phyloP scores from a whole-genome alignment of 2,888 invertebrate genomes.

The Tetragnatha montana region DNA sequence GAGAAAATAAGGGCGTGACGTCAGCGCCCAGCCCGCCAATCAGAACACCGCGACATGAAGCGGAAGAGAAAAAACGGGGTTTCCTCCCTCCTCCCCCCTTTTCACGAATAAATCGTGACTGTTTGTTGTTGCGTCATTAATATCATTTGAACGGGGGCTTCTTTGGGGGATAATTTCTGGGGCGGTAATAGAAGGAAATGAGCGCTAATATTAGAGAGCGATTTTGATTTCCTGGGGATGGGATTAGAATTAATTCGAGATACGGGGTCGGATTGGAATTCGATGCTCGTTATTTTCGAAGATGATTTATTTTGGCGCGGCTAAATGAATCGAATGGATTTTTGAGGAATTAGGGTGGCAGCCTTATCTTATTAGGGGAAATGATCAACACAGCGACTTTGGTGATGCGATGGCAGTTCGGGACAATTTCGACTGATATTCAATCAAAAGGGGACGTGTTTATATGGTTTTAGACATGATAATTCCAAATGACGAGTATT shows the following conservation, averaged over 20 bases:
- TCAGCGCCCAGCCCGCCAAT: too few species aligned
- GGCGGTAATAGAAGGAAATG: constrained; percentile 47
- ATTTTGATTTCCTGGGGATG: constrained; percentile 45
- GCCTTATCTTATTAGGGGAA: too few species aligned
- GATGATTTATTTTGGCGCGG: constrained; percentile 1
- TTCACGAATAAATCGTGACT: constrained; percentile 50
- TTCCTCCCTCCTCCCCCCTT: constrained; percentile 7
- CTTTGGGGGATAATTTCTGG: constrained; percentile 26
- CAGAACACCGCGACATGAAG: too few species aligned
- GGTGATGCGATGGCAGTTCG: too few species aligned
- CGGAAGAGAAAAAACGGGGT: constrained; percentile 1
- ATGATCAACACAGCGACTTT: too few species aligned
- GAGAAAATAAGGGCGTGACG: too few species aligned
- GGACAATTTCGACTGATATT: too few species aligned
- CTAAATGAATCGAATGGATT: neutral
- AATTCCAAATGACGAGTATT: too few species aligned
- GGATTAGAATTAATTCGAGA: constrained; percentile 37
- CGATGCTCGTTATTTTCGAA: constrained; percentile 19
- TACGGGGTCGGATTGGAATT: constrained; percentile 5
- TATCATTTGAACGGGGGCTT: constrained; percentile 30
- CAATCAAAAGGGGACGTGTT: too few species aligned
- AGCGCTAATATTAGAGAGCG: constrained; percentile 9
- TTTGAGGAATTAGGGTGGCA: neutral
- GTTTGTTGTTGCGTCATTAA: constrained; percentile 58
- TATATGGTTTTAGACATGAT: too few species aligned